phyloP scores from a whole-genome alignment of 2,113 vertebrate species.

The Scytalopus superciliaris region DNA sequence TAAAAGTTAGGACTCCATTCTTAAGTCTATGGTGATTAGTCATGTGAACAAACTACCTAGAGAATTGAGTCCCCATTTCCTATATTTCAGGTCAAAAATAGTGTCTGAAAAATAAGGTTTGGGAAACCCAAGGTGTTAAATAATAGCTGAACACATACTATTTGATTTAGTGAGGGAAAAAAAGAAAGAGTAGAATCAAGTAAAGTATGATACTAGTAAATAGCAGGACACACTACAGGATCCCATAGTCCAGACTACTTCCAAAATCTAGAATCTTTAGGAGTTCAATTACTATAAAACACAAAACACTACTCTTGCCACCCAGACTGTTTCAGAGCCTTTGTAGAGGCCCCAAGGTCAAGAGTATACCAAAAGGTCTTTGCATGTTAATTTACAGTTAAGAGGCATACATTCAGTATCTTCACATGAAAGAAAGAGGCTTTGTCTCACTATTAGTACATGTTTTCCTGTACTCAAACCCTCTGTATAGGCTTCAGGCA shows the following conservation, averaged over 20 bases:
- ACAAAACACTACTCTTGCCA: not conserved
- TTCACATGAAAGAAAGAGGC: not conserved
- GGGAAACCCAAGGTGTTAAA: not conserved
- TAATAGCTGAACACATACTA: not conserved
- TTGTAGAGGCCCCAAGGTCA: not conserved
- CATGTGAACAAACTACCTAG: not conserved
- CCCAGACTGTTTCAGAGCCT: not conserved
- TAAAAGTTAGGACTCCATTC: not conserved
- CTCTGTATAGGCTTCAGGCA: not conserved
- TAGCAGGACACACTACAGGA: not conserved
- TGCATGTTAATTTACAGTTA: not conserved
- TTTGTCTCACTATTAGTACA: not conserved
- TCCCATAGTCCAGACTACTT: not conserved
- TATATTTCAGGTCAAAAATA: not conserved
- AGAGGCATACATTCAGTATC: not conserved
- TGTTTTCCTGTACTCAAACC: not conserved
- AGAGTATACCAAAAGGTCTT: not conserved
- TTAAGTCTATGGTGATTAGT: not conserved
- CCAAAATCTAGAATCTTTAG: not conserved
- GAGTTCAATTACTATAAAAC: not conserved
- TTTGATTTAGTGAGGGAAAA: not conserved
- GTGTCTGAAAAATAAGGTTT: not conserved
- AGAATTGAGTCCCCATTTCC: not conserved
- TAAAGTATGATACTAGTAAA: not conserved
- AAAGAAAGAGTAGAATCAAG: not conserved